Evolutionary conservation across 2,113 vertebrate species (phyloP).

Genomic region (Thamnophis sirtalis): DNA sequence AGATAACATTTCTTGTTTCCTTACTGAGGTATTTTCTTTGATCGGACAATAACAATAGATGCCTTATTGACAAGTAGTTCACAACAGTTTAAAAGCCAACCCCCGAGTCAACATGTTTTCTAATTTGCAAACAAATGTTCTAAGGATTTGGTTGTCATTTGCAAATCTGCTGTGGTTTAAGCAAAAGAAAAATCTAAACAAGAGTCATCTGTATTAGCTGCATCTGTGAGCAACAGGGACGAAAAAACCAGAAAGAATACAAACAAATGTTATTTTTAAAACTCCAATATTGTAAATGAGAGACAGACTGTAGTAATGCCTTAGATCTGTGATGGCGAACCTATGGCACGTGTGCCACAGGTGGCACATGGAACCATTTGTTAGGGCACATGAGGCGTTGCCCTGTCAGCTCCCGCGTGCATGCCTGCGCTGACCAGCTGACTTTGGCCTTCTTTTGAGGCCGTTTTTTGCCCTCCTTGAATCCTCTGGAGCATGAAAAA

Average conservation of each 20-base stretch:
- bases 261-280: neutral
- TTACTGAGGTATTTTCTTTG: neutral
- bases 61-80: neutral
- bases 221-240: neutral
- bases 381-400: no score
- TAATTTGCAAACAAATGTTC: neutral
- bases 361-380: no score
- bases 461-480: no score
- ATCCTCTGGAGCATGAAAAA: no score
- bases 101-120: neutral
- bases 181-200: neutral
- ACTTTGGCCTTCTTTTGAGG: no score
- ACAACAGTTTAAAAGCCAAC: neutral
- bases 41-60: neutral
- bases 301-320: neutral
- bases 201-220: neutral
- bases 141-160: neutral
- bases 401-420: no score
- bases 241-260: neutral
- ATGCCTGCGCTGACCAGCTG: no score
- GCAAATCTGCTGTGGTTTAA: neutral
- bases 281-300: neutral
- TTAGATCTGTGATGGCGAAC: neutral
- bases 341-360: no score
- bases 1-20: neutral